Conservation (phyloP, 2,888 invertebrate genomes). For the Drosophila heteroneura region DNA sequence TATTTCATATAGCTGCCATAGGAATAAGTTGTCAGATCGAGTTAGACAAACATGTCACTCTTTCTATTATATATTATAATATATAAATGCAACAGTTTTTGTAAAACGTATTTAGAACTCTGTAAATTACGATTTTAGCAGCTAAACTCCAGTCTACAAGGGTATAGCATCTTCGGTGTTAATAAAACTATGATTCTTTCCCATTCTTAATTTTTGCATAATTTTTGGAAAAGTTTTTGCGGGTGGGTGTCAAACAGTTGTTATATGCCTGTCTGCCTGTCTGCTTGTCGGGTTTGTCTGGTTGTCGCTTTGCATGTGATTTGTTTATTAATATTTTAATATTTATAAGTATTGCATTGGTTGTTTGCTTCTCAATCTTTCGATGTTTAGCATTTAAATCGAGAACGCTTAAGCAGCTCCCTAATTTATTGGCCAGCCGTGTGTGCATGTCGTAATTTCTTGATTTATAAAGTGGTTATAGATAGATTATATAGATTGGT, state of each 20-base stretch:
- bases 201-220: neutral
- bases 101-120: neutral
- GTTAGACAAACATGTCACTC: neutral
- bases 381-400: slow-evolving; percentile 41
- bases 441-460: slow-evolving; percentile 55
- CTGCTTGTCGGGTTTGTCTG: slow-evolving; percentile 16
- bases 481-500: slow-evolving; percentile 1
- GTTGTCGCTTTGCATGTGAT: slow-evolving; percentile 36
- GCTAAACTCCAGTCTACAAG: neutral
- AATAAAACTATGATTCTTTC: neutral
- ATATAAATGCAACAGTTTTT: neutral
- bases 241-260: slow-evolving; percentile 59
- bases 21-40: neutral
- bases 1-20: neutral
- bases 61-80: too few species aligned
- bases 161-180: neutral
- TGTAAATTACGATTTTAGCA: neutral
- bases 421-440: slow-evolving; percentile 57
- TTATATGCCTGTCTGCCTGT: neutral
- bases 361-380: slow-evolving; percentile 23
- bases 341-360: slow-evolving; percentile 5
- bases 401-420: slow-evolving; percentile 46
- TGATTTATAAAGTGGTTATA: slow-evolving; percentile 61
- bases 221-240: slow-evolving; percentile 18
- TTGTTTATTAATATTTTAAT: slow-evolving; percentile 48